These are phyloP conservation scores for Acinonyx jubatus DNA, from an alignment of 2,113 vertebrate species.

Conservation along the genomic window DNA sequence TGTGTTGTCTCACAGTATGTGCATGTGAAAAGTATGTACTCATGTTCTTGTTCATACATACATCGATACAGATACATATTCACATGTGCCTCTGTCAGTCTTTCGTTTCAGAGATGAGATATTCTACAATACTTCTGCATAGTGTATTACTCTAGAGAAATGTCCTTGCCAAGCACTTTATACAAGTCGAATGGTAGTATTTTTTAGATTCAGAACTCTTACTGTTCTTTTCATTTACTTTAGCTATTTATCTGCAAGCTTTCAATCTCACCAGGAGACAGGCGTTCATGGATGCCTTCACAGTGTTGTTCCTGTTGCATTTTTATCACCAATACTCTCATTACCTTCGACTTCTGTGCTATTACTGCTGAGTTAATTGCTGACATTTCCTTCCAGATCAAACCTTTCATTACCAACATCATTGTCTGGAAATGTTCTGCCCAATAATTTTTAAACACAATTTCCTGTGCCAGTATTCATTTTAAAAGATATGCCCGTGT, in stretches of 20 bases:
- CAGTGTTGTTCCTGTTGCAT: neutral
- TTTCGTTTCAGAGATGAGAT: neutral
- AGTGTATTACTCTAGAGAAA: neutral
- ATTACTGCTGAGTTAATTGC: conserved; percentile 20
- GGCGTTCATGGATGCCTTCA: fast-evolving
- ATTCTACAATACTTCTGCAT: neutral
- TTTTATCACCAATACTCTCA: neutral
- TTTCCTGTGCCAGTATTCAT: neutral
- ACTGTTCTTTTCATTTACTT: neutral
- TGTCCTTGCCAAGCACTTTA: neutral
- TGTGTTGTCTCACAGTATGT: neutral
- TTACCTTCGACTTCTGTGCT: neutral
- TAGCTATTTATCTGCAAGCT: neutral
- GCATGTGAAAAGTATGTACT: neutral
- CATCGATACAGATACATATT: neutral
- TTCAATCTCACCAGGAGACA: neutral
- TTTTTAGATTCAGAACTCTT: neutral
- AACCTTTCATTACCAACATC: conserved; percentile 18
- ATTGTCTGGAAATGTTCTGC: conserved; percentile 29
- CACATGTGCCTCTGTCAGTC: neutral
- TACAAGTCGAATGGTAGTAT: neutral
- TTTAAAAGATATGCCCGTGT: neutral
- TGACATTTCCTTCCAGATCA: conserved; percentile 32
- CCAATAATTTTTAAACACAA: conserved; percentile 14
- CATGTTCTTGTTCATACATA: neutral